phyloP scores from a whole-genome alignment of 2,797 vertebrate species.

The Pseudopleuronectes americanus region DNA sequence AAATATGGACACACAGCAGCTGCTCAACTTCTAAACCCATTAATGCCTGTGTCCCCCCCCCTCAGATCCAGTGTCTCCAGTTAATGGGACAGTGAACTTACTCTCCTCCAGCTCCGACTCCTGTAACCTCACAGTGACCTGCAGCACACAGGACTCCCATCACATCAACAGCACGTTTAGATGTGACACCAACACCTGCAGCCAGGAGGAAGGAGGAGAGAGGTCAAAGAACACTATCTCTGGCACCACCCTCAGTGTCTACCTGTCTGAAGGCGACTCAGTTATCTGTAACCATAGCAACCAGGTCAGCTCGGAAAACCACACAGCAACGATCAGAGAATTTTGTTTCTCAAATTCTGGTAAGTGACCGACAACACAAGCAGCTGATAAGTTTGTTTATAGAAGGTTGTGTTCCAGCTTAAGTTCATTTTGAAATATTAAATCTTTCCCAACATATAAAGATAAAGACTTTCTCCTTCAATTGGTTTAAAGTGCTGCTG shows the following conservation, averaged over 20 bases:
- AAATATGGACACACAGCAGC: not conserved
- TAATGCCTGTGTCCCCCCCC: not conserved
- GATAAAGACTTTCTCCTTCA: too few species aligned
- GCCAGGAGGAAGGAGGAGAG: conserved; percentile 15
- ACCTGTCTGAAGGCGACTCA: not conserved
- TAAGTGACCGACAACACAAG: conserved; percentile 5
- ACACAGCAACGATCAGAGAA: rapidly evolving
- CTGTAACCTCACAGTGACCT: conserved; percentile 53
- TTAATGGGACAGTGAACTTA: not conserved
- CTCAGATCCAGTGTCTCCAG: conserved; percentile 32
- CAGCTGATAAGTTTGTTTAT: too few species aligned
- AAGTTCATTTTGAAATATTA: too few species aligned
- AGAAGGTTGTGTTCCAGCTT: too few species aligned
- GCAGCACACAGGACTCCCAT: conserved; percentile 1
- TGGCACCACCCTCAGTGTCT: not conserved
- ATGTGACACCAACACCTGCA: conserved; percentile 1
- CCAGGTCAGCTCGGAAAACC: conserved; percentile 5
- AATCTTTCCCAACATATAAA: too few species aligned
- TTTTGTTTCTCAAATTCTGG: rapidly evolving
- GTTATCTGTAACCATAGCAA: conserved; percentile 32
- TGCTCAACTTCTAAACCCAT: not conserved
- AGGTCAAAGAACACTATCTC: not conserved
- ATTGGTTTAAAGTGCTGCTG: too few species aligned
- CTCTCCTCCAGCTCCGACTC: not conserved
- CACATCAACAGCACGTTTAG: conserved; percentile 12